These are phyloP conservation scores for Eueremaeus valkanovi DNA, from an alignment of 2,888 invertebrate species.

Conservation along the genomic window DNA sequence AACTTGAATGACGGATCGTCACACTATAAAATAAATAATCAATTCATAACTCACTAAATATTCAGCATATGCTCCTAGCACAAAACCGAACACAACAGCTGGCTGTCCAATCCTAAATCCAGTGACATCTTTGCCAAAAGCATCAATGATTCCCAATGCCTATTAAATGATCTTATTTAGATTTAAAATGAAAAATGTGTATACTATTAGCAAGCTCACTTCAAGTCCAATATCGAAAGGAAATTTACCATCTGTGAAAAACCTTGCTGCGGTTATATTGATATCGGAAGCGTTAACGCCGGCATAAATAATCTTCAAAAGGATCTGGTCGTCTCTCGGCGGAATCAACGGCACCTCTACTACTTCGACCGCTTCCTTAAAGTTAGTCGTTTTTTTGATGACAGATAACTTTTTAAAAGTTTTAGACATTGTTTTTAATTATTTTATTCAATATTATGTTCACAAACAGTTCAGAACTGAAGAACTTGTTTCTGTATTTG, in stretches of 20 bases:
- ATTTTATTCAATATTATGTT: no score
- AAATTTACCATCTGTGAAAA: constrained; percentile 42
- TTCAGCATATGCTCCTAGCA: no score
- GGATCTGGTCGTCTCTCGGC: constrained; percentile 50
- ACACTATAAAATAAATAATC: no score
- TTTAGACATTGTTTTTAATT: no score
- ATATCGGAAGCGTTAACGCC: constrained; percentile 53
- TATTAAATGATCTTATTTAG: constrained; percentile 43
- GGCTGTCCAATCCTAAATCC: constrained; percentile 49
- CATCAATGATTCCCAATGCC: constrained; percentile 50
- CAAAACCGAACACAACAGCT: no score
- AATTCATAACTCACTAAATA: no score
- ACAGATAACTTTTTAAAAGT: constrained; percentile 50
- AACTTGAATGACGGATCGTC: no score
- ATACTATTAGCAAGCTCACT: neutral
- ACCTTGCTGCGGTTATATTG: constrained; percentile 51
- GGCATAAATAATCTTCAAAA: constrained; percentile 51
- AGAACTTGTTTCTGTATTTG: no score
- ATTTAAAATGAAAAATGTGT: neutral
- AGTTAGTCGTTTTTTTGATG: constrained; percentile 50
- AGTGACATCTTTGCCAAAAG: constrained; percentile 47
- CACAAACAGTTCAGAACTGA: no score
- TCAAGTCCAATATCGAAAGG: constrained; percentile 45
- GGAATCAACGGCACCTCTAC: constrained; percentile 48
- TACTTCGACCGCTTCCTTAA: constrained; percentile 50